These are phyloP conservation scores for Vultur gryphus DNA, from an alignment of 2,797 vertebrate species.

Conservation along the genomic window DNA sequence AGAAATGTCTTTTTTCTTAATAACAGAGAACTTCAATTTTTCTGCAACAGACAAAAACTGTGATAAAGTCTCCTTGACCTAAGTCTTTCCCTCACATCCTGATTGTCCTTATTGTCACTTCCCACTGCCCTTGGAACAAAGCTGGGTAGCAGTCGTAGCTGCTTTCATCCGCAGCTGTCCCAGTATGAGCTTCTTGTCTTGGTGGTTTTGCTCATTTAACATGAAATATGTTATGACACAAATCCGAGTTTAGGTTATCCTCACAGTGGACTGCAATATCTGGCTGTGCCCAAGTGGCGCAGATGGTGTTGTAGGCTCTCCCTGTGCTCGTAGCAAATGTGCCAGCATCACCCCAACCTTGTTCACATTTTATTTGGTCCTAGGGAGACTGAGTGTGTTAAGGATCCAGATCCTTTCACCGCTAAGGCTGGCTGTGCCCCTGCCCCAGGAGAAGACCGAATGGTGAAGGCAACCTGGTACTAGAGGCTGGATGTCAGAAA, in stretches of 20 bases:
- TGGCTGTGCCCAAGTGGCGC: not conserved
- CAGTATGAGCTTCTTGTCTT: not conserved
- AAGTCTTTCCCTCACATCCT: not conserved
- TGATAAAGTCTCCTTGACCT: not conserved
- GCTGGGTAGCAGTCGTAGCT: fast-evolving
- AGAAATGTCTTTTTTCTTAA: not conserved
- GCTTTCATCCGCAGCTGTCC: not conserved
- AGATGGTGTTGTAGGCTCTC: not conserved
- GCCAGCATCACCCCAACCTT: not conserved
- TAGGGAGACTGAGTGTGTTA: not conserved
- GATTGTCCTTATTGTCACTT: not conserved
- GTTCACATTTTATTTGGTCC: not conserved
- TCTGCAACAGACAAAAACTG: not conserved
- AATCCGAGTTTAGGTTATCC: not conserved
- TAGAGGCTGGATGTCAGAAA: not conserved
- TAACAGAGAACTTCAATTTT: not conserved
- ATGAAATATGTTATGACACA: not conserved
- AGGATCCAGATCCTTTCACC: not conserved
- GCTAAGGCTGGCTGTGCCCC: not conserved
- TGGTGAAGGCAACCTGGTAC: not conserved
- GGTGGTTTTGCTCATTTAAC: not conserved
- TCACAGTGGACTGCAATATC: not conserved
- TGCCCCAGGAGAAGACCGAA: not conserved
- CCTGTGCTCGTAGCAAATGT: fast-evolving
- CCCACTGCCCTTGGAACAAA: not conserved